Evolutionary conservation across 2,113 vertebrate genomes (phyloP), one percentile per base, ranked within the genome.

Genomic region (Caretta caretta): DNA sequence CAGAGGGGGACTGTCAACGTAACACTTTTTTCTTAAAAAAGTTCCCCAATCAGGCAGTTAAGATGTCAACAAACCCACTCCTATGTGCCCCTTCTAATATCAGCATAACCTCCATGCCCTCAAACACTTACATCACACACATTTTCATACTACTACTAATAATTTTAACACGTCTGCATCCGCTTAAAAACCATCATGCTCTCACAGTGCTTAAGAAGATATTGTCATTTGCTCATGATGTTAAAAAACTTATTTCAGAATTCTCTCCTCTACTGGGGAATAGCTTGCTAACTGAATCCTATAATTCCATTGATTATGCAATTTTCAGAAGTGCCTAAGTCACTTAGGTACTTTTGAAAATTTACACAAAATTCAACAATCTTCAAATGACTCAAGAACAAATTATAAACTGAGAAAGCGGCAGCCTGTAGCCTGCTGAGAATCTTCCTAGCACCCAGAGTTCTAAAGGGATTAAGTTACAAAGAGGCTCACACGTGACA

Each of bases 21-120:
- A 48, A 31, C 25, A 2, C 14, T 25, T 29, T 31, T 13, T 59
- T 38, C n/a, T 24, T 29, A 2, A 17, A 56, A 38, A 17, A 24
- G 38, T 24, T 38, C 38, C 38, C 20, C 38, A 22, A 42, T 11
- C 38, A 42, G 10, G 38, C 72, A 42, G 19, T 25, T 75, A 42
- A 42, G 20, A 75, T 24, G 38, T 25, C 72, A 75, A 38, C 3
- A 13, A 3, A 50, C 80, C 6, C 19, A 17, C 4, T 17, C 25
- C 22, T 17, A 19, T 27, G 9, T 0, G 17, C 53, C 31, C 4
- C 0, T 10, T 12, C 10, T 0, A 54, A 16, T 22, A 42, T 1
- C 2, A 4, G 9, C 16, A 8, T 2, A 86, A 42, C 25, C 0
- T 8, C 48, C 24, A 4, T 24, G 7, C 13, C 22, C 22, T 10